Percentiles rank a stretch among this genome's conserved stretches.
Conservation (phyloP, 2,888 invertebrate species). For the Hylaea fasciaria region DNA sequence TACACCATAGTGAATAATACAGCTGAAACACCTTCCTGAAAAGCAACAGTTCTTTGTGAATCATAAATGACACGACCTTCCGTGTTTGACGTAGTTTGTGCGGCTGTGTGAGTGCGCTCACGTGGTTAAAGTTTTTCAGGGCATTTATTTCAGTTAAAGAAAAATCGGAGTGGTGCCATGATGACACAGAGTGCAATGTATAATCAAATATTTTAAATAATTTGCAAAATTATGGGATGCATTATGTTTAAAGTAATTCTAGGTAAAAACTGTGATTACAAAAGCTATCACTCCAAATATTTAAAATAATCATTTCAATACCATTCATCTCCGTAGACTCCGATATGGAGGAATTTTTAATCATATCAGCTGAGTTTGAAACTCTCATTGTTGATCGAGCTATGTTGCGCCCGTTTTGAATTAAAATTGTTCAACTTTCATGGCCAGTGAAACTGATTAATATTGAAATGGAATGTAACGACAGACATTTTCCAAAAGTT, state of each 20-base stretch:
- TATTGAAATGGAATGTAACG: background rate
- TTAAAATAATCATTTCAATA: slow-evolving; percentile 42
- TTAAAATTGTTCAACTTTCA: slow-evolving; percentile 4
- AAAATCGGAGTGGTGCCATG: no score
- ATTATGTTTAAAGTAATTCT: no score
- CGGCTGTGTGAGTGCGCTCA: slow-evolving; percentile 15
- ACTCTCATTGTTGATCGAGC: slow-evolving; percentile 3
- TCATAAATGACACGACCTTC: slow-evolving; percentile 58
- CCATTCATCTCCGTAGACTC: slow-evolving; percentile 43
- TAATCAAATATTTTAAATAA: no score
- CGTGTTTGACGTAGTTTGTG: slow-evolving; percentile 45
- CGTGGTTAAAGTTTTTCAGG: no score
- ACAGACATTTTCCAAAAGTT: background rate
- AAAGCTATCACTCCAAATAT: background rate
- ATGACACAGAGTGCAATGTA: no score
- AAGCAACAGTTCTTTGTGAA: slow-evolving; percentile 60
- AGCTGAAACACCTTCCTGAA: slow-evolving; percentile 51
- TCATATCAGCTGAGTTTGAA: slow-evolving; percentile 19
- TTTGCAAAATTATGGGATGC: no score
- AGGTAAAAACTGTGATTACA: background rate
- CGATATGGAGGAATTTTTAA: slow-evolving; percentile 45
- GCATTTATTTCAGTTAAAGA: background rate
- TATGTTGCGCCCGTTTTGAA: slow-evolving; percentile 1
- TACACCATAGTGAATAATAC: slow-evolving; percentile 59
- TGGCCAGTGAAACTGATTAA: background rate